Evolutionary conservation across 2,797 vertebrate genomes (phyloP).

Genomic region (Siniperca obscura): DNA sequence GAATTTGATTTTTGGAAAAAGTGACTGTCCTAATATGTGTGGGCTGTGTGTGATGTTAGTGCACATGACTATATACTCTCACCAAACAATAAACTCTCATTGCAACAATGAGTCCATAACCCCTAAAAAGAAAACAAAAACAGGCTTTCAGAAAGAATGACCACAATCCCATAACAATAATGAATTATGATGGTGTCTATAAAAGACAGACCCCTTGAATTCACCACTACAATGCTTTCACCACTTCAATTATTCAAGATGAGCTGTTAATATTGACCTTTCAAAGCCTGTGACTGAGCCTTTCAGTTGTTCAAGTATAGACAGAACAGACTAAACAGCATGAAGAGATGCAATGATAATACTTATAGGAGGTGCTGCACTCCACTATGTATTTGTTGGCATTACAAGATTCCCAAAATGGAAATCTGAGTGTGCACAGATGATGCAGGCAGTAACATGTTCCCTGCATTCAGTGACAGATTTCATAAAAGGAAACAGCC

Average conservation of each 20-base stretch:
- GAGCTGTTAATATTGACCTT: not conserved
- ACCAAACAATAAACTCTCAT: no score
- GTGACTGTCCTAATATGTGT: not conserved
- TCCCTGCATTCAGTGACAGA: no score
- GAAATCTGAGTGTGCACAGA: not conserved
- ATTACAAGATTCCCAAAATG: not conserved
- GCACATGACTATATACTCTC: not conserved
- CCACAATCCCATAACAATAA: not conserved
- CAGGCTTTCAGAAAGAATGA: not conserved
- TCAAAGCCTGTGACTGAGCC: no score
- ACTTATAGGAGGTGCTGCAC: not conserved
- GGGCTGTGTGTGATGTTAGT: not conserved
- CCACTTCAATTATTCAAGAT: not conserved
- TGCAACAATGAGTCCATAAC: no score
- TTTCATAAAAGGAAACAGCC: not conserved
- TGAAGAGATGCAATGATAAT: not conserved
- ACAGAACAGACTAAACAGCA: not conserved
- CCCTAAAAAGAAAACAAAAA: not conserved
- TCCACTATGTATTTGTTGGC: not conserved
- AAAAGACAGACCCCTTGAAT: not conserved
- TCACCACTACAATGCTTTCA: not conserved
- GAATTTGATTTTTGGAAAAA: no score
- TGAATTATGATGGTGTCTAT: not conserved
- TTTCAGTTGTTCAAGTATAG: no score
- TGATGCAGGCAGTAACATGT: no score